phyloP scores from a whole-genome alignment of 2,113 vertebrate genomes.

The Triplophysa rosa region DNA sequence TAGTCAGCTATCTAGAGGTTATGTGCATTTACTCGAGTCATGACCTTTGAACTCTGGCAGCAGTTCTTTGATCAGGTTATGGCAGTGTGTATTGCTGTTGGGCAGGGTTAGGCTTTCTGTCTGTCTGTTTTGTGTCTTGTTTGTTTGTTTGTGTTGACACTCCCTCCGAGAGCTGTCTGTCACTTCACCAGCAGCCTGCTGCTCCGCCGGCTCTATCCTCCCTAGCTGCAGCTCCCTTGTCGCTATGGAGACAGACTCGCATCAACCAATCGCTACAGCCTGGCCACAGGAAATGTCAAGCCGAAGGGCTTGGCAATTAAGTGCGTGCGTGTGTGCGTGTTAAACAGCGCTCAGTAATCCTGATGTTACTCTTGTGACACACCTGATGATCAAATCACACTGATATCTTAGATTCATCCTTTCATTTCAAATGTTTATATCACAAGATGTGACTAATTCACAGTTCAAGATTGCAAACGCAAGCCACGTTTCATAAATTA shows the following conservation, averaged over 20 bases:
- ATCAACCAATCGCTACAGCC: conserved; percentile 44
- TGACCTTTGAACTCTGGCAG: background rate
- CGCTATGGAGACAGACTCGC: conserved; percentile 59
- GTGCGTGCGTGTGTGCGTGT: conserved; percentile 37
- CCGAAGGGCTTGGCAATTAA: conserved; percentile 55
- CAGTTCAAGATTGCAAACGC: background rate
- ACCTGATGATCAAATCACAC: background rate
- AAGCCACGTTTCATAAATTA: too few species aligned
- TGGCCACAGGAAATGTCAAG: conserved; percentile 60
- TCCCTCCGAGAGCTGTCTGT: conserved; percentile 36
- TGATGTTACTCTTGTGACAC: background rate
- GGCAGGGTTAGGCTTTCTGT: background rate
- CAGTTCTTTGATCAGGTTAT: background rate
- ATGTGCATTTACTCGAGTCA: background rate
- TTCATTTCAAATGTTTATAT: background rate
- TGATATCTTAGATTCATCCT: background rate
- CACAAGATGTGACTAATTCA: background rate
- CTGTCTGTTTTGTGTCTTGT: conserved; percentile 2
- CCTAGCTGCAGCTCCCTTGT: conserved; percentile 52
- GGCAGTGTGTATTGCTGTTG: background rate
- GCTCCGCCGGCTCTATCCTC: conserved; percentile 21
- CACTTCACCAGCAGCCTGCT: conserved; percentile 8
- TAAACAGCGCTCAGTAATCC: conserved; percentile 8
- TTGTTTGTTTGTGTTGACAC: conserved; percentile 25
- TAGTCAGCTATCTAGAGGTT: background rate